Evolutionary conservation across 1,140 invertebrate species (phyloP).

Genomic region (Drosophila santomea): DNA sequence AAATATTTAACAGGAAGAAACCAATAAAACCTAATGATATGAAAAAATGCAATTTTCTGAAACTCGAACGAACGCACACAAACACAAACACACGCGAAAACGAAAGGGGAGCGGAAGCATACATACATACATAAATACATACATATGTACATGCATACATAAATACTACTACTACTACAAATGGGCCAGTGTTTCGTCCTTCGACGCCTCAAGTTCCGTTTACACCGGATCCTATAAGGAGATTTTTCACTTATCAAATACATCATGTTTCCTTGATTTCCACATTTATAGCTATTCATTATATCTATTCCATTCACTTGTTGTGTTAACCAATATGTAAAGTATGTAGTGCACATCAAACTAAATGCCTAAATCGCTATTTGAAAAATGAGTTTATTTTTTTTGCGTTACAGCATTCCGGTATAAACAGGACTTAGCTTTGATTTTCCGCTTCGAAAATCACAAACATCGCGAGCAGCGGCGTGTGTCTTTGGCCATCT

Average conservation of each 20-base stretch:
- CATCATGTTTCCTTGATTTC: no score
- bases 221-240: background rate
- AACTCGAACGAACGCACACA: constrained; percentile 55
- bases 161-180: background rate
- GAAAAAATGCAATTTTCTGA: constrained; percentile 84
- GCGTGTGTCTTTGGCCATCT: constrained; percentile 15
- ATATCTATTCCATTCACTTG: no score
- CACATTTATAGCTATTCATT: no score
- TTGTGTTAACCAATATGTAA: no score
- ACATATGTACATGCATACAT: background rate
- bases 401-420: background rate
- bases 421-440: constrained; percentile 47
- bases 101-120: constrained; percentile 6
- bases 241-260: no score
- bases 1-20: constrained; percentile 84
- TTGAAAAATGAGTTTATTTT: background rate
- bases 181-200: constrained; percentile 5
- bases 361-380: background rate
- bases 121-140: background rate
- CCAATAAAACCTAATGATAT: constrained; percentile 84
- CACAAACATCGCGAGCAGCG: constrained; percentile 45
- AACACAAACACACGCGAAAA: constrained; percentile 22
- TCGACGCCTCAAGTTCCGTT: constrained; percentile 6
- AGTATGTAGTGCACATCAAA: no score
- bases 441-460: constrained; percentile 61